Base-by-base conservation (phyloP, 2,113 vertebrate species). In the Otus sunia region DNA sequence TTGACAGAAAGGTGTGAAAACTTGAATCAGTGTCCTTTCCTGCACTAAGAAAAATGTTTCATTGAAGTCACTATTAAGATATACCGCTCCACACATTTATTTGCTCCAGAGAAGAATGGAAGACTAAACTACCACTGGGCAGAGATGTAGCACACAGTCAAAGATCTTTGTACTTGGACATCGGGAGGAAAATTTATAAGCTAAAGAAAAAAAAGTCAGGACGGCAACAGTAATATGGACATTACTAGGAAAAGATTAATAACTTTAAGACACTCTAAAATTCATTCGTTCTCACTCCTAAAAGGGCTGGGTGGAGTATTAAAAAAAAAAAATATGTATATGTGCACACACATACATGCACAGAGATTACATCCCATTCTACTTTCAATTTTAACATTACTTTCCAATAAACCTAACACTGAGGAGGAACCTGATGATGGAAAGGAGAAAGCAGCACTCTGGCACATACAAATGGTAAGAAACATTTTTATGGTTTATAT, bases 1-100 rank as follows among this genome's bases (percentile, higher is more conserved):
- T 53, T 91, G 91, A 91, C 87, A 91, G 58, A 88, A 90, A 47
- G 63, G 53, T 86, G 67, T 71, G 59, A 39, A 88, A 94, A 91
- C 27, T 55, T 79, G 66, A 94, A 87, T 92, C 53, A 90, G 63
- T 75, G 73, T 76, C 63, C 55, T 80, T 76, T 91, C 32, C 26
- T 55, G 71, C 53, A 63, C 41, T n/a, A 88, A 95, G 63, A 87
- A 86, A 88, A 91, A 91, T n/a, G 63, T 37, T 88, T 73, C 50
- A 67, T 29, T 86, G 32, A 49, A 69, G 41, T 47, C 55, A 22
- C 74, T 95, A 63, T 85, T 76, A 59, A 11, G 50, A 96, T 74
- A 88, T 19, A 93, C 21, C 59, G 72, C 63, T 95, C n/a, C 85
- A 67, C 37, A 45, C 8, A 41, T 83, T 73, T 47, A 66, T 53